Evolutionary conservation across 1,140 invertebrate species (phyloP), one percentile per base, ranked within the genome.

Genomic region (Ceratoteleas bidentatus): DNA sequence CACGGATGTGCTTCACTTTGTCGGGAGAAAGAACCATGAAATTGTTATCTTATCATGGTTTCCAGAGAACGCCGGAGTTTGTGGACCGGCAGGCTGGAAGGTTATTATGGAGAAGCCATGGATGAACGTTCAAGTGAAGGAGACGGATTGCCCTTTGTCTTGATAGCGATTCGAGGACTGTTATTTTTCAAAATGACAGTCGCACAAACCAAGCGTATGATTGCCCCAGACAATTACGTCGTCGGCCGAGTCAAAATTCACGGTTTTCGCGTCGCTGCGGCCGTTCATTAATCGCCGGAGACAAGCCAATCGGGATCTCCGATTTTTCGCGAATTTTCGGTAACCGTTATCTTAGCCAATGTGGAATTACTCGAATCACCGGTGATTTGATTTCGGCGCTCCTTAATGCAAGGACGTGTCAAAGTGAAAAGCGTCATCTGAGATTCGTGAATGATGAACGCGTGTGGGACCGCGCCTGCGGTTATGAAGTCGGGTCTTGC

Each of bases 401-500:
- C 52, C 36, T 72, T 69, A 68, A 68, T 68, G 45, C 32, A 69
- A 54, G 43, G 60, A 75, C 75, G 54, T 72, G 65, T 75, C 65
- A 74, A 69, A 60, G 69, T 62, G 69, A 68, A 73, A 80, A 81
- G 65, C 65, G 78, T 57, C 74, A 72, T 65, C 60, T 75, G 66
- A 76, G 66, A 70, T 76, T 66, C 62, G 73, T 53, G 52, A 61
- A 77, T 76, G 65, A 74, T 52, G 60, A 74, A 74, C 70, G 56
- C 65, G 79, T 76, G 69, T 64, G 53, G 74, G 56, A 70, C 73
- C 83, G 70, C 68, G 81, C 78, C 77, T 84, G 85, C 84, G 84
- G 85, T 86, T 85, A 84, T 83, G 73, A 76, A 84, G 76, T 85
- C 83, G 82, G 78, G 78, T 75, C 76, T 73, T 83, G 65, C 68